Base-by-base conservation (phyloP, 2,113 vertebrate species). In the Psilopogon haemacephalus region DNA sequence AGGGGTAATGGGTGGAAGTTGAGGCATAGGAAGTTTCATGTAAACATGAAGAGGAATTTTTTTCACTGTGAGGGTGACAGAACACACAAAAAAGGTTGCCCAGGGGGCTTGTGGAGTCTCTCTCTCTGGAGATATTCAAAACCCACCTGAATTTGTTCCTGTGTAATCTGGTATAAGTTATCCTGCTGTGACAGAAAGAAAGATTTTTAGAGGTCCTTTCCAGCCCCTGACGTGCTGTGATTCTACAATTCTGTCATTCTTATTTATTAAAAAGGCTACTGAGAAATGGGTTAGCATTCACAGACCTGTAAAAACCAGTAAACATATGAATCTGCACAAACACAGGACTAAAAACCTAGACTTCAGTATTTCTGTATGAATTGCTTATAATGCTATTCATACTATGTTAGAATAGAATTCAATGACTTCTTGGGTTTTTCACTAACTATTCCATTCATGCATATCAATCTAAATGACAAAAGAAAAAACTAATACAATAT, bases 351-450 rank as follows among this genome's bases (percentile, higher is more conserved):
- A 68, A 71, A 60, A n/a, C 2, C 3, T 0, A 0, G 5, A 42
- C 10, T 13, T 35, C 20, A 35, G 16, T 55, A n/a, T 54, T 93
- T 6, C 9, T 48, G 80, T 88, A 32, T 26, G 21, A 54, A 50
- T 15, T 46, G 9, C 6, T 52, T 67, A 23, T 38, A 65, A 38
- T 52, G 9, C 4, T 46, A 17, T 24, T 9, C 6, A 7, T 83
- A 35, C 28, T 52, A 33, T 21, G 23, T 28, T 37, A 30, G 14
- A 65, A 48, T 16, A 60, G 12, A 62, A 7, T 62, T 93, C 76
- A 89, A 44, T 32, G 64, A 9, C 40, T 89, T n/a, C 58, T 89
- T 64, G 33, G 37, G 12, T 17, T 95, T 95, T 76, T 71, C 40
- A n/a, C n/a, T 92, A 59, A 72, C 17, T 5, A 2, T 50, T 93